A percentile compares a stretch with the other conserved stretches of the same genome.
These are phyloP conservation scores for Nephrotoma guestfalica DNA, from an alignment of 2,888 invertebrate genomes.

Conservation along the genomic window DNA sequence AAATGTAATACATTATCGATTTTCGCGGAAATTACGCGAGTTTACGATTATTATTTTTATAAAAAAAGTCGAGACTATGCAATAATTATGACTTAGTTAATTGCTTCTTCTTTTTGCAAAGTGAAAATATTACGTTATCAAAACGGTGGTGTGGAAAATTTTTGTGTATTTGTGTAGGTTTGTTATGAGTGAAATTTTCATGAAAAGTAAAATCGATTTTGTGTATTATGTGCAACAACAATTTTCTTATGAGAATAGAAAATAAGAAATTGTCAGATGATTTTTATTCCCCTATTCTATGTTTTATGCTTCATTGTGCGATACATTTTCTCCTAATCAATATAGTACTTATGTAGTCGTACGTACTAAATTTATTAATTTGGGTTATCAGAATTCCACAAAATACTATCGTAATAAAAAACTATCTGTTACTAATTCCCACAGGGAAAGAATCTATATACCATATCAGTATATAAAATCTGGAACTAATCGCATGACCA, in stretches of 20 bases:
- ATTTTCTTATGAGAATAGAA: not conserved
- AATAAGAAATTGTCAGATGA: not conserved
- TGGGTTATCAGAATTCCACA: not conserved
- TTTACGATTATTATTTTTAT: not conserved
- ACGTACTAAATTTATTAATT: too few relatives aligned
- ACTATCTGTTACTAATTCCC: not conserved
- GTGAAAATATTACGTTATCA: not conserved
- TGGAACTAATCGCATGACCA: not conserved
- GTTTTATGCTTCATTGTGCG: too few relatives aligned
- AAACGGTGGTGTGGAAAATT: not conserved
- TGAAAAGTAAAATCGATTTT: not conserved
- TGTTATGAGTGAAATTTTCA: not conserved
- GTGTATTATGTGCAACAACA: not conserved
- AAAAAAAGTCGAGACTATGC: not conserved
- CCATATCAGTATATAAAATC: not conserved
- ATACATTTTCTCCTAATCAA: too few relatives aligned
- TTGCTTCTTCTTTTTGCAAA: not conserved
- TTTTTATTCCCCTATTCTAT: not conserved
- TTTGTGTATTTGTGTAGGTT: not conserved
- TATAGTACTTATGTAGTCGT: too few relatives aligned
- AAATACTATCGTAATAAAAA: not conserved
- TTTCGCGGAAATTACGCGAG: not conserved
- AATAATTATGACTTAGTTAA: not conserved
- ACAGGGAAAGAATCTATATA: too few relatives aligned
- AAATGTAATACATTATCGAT: not conserved